Evolutionary conservation across 2,888 invertebrate genomes (phyloP).

Genomic region (Synanthedon andrenaeformis): DNA sequence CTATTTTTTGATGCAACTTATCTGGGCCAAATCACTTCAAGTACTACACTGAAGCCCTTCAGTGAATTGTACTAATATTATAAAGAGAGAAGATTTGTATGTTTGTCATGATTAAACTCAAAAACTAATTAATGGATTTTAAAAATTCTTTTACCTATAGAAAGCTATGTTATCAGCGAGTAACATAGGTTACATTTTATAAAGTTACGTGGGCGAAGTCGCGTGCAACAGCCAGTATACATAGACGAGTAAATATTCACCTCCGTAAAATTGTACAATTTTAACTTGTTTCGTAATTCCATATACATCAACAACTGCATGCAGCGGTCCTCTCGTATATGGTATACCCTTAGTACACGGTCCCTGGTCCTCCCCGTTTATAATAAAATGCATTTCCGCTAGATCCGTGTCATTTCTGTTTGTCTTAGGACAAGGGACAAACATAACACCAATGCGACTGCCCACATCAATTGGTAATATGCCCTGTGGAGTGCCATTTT

Average conservation of each 20-base stretch:
- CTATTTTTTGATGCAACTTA: too few relatives aligned
- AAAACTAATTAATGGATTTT: too few relatives aligned
- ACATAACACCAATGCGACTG: constrained; percentile 91
- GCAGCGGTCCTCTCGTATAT: constrained; percentile 82
- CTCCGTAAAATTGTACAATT: constrained; percentile 90
- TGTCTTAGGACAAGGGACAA: constrained; percentile 75
- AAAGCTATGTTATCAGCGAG: too few relatives aligned
- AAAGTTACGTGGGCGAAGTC: too few relatives aligned
- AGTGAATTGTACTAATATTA: too few relatives aligned
- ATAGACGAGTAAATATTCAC: constrained; percentile 55
- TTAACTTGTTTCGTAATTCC: constrained; percentile 97
- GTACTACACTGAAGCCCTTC: too few relatives aligned
- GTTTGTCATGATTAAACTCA: too few relatives aligned
- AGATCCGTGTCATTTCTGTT: constrained; percentile 73
- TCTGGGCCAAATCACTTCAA: too few relatives aligned
- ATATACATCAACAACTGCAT: constrained; percentile 96
- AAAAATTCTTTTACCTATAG: too few relatives aligned
- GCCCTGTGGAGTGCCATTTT: constrained; percentile 64
- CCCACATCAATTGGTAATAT: constrained; percentile 92
- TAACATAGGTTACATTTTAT: too few relatives aligned
- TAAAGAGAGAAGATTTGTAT: too few relatives aligned
- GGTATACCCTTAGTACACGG: constrained; percentile 90
- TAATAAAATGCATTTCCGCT: constrained; percentile 96
- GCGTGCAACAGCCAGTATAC: neutral
- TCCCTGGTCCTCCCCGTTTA: constrained; percentile 95